Conservation (phyloP, 2,888 invertebrate species). For the Lamellibrachia satsuma region DNA sequence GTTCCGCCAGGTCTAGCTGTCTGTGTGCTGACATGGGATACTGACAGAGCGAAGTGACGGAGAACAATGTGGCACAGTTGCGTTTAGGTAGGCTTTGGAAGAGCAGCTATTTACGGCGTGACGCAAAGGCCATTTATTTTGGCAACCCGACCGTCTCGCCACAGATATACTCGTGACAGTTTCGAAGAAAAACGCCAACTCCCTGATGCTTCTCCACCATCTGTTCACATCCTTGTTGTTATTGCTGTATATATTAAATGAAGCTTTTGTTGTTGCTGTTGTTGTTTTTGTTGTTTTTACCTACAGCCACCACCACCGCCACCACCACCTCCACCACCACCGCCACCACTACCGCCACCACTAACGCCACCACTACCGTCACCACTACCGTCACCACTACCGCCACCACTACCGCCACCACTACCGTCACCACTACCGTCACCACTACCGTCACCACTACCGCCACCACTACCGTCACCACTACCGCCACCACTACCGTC, state of each 20-base stretch:
- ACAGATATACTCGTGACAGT: neutral
- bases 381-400: neutral
- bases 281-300: neutral
- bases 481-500: neutral
- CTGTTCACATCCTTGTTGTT: neutral
- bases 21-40: neutral
- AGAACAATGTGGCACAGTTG: neutral
- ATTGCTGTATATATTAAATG: neutral
- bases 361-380: neutral
- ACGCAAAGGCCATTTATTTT: neutral
- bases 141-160: neutral
- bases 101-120: neutral
- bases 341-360: neutral
- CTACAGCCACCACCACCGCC: neutral
- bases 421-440: neutral
- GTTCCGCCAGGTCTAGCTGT: neutral
- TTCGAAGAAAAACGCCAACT: neutral
- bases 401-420: neutral
- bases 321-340: neutral
- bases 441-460: neutral
- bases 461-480: neutral
- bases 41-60: neutral
- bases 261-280: neutral
- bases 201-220: slow-evolving; percentile 28
- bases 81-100: neutral